Conservation (phyloP, 2,113 vertebrate genomes). For the Varanus salvator region DNA sequence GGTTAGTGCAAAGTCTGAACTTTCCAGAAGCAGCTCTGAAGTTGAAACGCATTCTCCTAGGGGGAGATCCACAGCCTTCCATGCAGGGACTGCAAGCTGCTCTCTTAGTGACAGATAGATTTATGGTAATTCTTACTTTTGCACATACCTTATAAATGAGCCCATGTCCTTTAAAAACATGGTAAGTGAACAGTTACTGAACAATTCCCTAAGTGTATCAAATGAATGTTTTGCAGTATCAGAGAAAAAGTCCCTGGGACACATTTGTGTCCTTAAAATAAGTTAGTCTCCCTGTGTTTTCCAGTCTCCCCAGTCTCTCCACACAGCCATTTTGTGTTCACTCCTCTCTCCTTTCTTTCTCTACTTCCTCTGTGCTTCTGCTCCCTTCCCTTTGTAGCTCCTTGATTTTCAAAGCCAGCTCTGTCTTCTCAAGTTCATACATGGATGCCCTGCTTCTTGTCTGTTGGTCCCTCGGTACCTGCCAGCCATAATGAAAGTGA, state of each 20-base stretch:
- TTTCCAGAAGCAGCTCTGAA: background rate
- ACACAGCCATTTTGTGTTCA: background rate
- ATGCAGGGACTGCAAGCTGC: too few species aligned
- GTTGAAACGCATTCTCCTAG: background rate
- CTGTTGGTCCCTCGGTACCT: fast-evolving
- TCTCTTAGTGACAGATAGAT: background rate
- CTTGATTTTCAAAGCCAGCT: constrained; percentile 1
- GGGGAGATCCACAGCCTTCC: background rate
- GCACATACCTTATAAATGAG: background rate
- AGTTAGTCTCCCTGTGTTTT: background rate
- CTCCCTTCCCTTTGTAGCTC: background rate
- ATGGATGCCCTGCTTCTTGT: background rate
- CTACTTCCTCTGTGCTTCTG: background rate
- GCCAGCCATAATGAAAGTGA: constrained; percentile 57
- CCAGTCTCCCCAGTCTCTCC: background rate
- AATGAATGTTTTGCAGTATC: background rate
- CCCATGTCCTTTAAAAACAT: background rate
- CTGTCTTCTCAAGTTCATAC: background rate
- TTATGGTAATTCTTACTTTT: background rate
- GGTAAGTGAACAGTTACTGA: background rate
- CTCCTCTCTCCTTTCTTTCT: fast-evolving
- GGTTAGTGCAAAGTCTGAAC: background rate
- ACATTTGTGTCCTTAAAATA: background rate
- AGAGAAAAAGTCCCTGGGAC: background rate
- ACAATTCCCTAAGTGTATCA: background rate